Base-by-base conservation (phyloP, 2,888 invertebrate species). In the Yponomeuta malinellus region DNA sequence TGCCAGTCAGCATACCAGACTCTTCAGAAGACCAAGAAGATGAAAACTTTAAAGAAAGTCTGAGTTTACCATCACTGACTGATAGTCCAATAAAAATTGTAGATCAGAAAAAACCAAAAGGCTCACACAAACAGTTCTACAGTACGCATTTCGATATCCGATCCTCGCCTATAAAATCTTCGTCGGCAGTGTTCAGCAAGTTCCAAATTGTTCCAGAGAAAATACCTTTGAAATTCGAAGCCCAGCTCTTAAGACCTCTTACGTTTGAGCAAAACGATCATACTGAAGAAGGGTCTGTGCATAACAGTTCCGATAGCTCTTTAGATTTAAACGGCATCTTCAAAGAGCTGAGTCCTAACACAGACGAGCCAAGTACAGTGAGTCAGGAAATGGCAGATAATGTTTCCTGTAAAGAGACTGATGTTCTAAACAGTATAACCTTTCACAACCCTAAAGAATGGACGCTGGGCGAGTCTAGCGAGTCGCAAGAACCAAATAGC, bases 61-160 rank as follows among this genome's bases (percentile, higher is more conserved):
- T 12, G 15, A 59, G 52, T 15, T 5, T 59, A 15, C 52, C 52
- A 59, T 15, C 52, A 12, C 52, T 59, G 52, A 59, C 52, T 59
- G 52, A 59, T 15, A 59, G 52, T 59, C 52, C 52, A 59, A n/a
- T 68, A 48, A 68, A 48, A 68, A n/a, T 15, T 31, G 15, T 63
- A 10, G 59, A 59, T 6, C 2, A 2, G 12, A 67, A 64, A 37
- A 63, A 63, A 65, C 10, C 33, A 15, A 71, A 64, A 64, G 65
- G 64, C 15, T 63, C 74, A 8, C 81, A 86, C 72, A 77, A 83
- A 70, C 83, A 88, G 76, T 91, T 91, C 72, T 87, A 88, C 73
- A 90, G 91, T 73, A 77, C 91, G 65, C 90, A 91, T 77, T 92
- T 92, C 70, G 90, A 92, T 74, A 90, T 91, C 68, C 76, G 90